Evolutionary conservation across 2,797 vertebrate genomes (phyloP).

Genomic region (Galagoides demidoff): DNA sequence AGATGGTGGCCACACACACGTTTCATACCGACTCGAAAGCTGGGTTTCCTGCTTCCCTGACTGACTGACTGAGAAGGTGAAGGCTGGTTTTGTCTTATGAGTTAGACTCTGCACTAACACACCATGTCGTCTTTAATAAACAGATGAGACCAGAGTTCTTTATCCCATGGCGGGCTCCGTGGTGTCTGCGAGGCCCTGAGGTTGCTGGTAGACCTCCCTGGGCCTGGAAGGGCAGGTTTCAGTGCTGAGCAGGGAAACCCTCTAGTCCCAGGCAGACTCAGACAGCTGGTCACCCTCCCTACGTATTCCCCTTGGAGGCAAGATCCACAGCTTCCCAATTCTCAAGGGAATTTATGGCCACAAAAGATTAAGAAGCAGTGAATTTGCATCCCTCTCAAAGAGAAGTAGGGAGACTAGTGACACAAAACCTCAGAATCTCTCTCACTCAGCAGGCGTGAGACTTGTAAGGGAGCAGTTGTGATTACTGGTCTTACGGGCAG

Average conservation of each 20-base stretch:
- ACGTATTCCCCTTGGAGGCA: not conserved
- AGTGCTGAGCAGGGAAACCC: rapidly evolving
- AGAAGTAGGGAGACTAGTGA: rapidly evolving
- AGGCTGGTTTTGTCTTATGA: not conserved
- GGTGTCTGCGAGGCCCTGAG: not conserved
- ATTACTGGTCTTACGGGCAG: not conserved
- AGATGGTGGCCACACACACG: too few species aligned
- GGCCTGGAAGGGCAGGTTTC: rapidly evolving
- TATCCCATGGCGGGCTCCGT: rapidly evolving
- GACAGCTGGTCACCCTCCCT: not conserved
- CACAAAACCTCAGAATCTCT: not conserved
- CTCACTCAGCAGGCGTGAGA: rapidly evolving
- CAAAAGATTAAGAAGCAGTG: not conserved
- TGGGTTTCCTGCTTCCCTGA: too few species aligned
- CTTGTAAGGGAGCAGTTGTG: rapidly evolving
- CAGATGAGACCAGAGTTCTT: not conserved
- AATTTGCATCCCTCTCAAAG: not conserved
- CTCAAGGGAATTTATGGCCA: not conserved
- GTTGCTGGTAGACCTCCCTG: not conserved
- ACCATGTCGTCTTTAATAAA: not conserved
- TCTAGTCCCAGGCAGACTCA: rapidly evolving
- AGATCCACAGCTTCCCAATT: not conserved
- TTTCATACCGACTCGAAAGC: not conserved
- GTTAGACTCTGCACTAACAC: rapidly evolving
- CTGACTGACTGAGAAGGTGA: not conserved